Evolutionary conservation across 1,140 invertebrate species (phyloP).

Genomic region (Reticulitermes speratus): DNA sequence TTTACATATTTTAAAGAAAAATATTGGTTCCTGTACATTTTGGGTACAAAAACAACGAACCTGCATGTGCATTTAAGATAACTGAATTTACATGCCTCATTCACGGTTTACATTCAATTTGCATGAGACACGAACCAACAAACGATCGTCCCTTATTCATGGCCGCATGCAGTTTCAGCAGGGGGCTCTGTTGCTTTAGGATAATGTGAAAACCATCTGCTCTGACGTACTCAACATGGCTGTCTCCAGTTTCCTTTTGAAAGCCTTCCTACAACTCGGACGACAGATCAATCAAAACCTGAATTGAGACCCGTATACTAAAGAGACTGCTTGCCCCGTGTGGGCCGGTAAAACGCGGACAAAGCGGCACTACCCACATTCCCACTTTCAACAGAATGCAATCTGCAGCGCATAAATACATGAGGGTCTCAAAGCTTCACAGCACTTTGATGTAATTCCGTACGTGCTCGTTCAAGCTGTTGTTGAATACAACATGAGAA

Average conservation of each 20-base stretch:
- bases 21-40: background rate
- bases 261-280: background rate
- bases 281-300: background rate
- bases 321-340: background rate
- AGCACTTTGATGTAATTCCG: background rate
- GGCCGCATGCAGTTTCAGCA: background rate
- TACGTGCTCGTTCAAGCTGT: background rate
- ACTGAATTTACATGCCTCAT: background rate
- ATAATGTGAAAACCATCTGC: slow-evolving; percentile 16
- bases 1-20: background rate
- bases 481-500: background rate
- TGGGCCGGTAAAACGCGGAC: background rate
- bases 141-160: background rate
- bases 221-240: background rate
- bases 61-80: background rate
- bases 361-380: background rate
- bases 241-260: background rate
- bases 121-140: background rate
- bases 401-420: background rate
- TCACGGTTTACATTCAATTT: background rate
- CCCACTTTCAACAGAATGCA: background rate
- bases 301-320: background rate
- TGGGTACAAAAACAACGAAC: background rate
- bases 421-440: background rate
- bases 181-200: background rate